A percentile compares a stretch with the other conserved stretches of the same genome.
Evolutionary conservation across 2,113 vertebrate genomes (phyloP).

Genomic region (Leuciscus idus): DNA sequence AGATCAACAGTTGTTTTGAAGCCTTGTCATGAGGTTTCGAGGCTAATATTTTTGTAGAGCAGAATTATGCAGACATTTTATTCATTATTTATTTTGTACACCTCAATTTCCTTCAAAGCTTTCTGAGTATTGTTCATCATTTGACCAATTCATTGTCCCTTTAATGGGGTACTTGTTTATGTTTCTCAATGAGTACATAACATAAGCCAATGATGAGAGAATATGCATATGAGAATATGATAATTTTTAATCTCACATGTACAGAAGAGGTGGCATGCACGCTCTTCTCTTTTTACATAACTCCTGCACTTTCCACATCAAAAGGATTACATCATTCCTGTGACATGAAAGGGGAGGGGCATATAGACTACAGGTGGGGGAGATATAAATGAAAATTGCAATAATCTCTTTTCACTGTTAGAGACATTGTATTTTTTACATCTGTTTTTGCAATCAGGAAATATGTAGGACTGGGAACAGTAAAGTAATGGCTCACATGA

Average conservation of each 20-base stretch:
- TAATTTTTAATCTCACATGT: neutral
- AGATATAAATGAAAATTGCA: conserved; percentile 7
- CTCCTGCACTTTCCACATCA: conserved; percentile 61
- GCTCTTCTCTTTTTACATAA: conserved; percentile 49
- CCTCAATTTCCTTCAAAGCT: neutral
- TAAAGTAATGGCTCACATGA: neutral
- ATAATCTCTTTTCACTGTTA: neutral
- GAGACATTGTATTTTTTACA: conserved; percentile 18
- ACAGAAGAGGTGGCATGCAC: neutral
- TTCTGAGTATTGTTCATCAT: neutral
- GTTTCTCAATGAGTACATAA: neutral
- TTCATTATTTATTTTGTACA: neutral
- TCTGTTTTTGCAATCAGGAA: neutral
- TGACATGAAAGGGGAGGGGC: conserved; percentile 37
- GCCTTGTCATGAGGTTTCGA: neutral
- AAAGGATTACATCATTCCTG: conserved; percentile 71
- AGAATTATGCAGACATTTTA: neutral
- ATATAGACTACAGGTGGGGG: neutral
- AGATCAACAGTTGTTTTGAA: neutral
- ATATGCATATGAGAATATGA: no score
- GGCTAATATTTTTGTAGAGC: neutral
- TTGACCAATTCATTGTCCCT: neutral
- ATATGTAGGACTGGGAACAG: neutral
- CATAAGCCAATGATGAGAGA: neutral
- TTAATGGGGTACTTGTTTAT: neutral